A percentile compares a stretch with the other conserved stretches of the same genome.
phyloP scores from a whole-genome alignment of 2,888 invertebrate species.

The Lithophane leautieri region DNA sequence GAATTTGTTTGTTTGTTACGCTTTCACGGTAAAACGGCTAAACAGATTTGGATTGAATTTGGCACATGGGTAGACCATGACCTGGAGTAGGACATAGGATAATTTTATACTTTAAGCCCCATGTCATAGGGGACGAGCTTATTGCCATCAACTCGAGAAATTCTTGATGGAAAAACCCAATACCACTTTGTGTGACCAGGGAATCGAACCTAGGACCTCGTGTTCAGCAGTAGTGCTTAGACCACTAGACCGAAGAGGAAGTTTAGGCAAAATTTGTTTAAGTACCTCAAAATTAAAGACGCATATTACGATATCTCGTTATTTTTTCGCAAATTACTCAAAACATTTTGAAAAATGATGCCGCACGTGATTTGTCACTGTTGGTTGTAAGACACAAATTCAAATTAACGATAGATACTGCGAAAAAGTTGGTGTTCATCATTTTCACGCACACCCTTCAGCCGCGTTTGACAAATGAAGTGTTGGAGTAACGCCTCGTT shows the following conservation, averaged over 20 bases:
- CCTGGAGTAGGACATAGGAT: too few species aligned
- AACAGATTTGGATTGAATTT: too few species aligned
- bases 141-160: neutral
- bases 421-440: slow-evolving; percentile 62
- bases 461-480: slow-evolving; percentile 64
- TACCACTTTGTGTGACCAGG: neutral
- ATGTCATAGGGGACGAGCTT: neutral
- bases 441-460: slow-evolving; percentile 61
- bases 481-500: slow-evolving; percentile 62
- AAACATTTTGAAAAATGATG: slow-evolving; percentile 42
- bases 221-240: neutral
- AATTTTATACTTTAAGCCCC: neutral
- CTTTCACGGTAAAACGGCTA: too few species aligned
- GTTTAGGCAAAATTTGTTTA: neutral
- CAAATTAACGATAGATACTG: slow-evolving; percentile 63
- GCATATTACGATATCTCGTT: neutral
- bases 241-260: neutral
- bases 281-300: neutral
- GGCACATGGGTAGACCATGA: too few species aligned
- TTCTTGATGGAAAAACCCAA: neutral
- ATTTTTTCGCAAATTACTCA: slow-evolving; percentile 19
- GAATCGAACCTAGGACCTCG: neutral
- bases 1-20: too few species aligned
- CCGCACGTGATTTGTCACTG: slow-evolving; percentile 53
- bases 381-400: slow-evolving; percentile 55